Evolutionary conservation across 2,888 invertebrate species (phyloP).

Genomic region (Andricus curvator): DNA sequence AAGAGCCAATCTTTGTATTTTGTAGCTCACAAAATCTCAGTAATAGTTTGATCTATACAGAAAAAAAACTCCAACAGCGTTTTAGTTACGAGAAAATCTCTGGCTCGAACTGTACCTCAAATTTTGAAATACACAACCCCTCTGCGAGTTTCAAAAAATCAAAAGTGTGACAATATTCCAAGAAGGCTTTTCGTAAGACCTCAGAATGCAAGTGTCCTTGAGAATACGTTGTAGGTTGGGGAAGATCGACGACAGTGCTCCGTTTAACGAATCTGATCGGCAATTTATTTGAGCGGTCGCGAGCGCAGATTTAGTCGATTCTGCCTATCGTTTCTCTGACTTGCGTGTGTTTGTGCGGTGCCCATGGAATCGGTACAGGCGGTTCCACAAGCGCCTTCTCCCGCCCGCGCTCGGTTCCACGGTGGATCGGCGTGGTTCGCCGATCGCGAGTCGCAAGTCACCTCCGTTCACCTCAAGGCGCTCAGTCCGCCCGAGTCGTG

Average conservation of each 20-base stretch:
- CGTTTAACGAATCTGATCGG: slow-evolving; percentile 40
- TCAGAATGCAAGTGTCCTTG: slow-evolving; percentile 25
- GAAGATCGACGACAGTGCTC: slow-evolving; percentile 38
- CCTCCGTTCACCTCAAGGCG: slow-evolving; percentile 74
- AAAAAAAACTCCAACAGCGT: too few relatives aligned
- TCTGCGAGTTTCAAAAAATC: background rate
- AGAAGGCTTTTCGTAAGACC: background rate
- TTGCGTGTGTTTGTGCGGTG: slow-evolving; percentile 19
- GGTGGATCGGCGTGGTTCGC: slow-evolving; percentile 58
- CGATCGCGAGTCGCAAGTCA: slow-evolving; percentile 73
- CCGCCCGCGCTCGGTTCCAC: slow-evolving; percentile 53
- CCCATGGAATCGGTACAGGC: slow-evolving; percentile 54
- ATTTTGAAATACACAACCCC: too few relatives aligned
- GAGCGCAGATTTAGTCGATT: slow-evolving; percentile 54
- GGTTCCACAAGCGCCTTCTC: slow-evolving; percentile 63
- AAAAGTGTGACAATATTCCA: background rate
- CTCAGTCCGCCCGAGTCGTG: slow-evolving; percentile 72
- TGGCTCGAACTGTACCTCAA: too few relatives aligned
- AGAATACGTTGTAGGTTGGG: slow-evolving; percentile 10
- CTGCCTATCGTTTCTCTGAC: slow-evolving; percentile 53
- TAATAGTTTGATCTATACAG: too few relatives aligned
- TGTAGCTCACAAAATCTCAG: too few relatives aligned
- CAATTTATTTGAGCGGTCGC: slow-evolving; percentile 38
- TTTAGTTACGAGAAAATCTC: too few relatives aligned
- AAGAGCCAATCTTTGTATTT: too few relatives aligned